Evolutionary conservation across 2,113 vertebrate genomes (phyloP).

Genomic region (Glaucidium brasilianum): DNA sequence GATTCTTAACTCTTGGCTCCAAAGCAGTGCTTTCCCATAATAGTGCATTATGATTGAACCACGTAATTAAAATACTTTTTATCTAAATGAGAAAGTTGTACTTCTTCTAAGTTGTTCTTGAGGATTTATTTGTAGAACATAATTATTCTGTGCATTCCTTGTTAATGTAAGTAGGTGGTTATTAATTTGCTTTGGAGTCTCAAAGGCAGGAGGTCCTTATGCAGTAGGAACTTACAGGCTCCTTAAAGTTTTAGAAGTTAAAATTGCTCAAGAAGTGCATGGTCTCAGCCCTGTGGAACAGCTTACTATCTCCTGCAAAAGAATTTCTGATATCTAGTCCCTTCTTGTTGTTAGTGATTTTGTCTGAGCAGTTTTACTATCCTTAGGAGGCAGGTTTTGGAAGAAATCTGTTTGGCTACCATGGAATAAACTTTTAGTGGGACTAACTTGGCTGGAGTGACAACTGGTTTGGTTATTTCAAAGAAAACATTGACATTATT

Average conservation of each 20-base stretch:
- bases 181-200: neutral
- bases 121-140: slow-evolving; percentile 4
- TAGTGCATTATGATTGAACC: neutral
- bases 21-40: slow-evolving; percentile 7
- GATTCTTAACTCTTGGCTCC: slow-evolving; percentile 25
- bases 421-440: neutral
- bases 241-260: neutral
- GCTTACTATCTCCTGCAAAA: neutral
- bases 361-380: neutral
- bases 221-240: neutral
- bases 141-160: neutral
- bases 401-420: neutral
- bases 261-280: neutral
- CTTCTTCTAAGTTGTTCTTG: neutral
- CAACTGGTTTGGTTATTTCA: neutral
- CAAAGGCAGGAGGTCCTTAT: neutral
- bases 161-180: neutral
- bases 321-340: neutral
- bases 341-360: neutral
- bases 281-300: neutral
- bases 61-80: slow-evolving; percentile 19
- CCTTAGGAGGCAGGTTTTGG: neutral
- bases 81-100: slow-evolving; percentile 40
- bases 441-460: neutral
- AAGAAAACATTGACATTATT: neutral